A percentile compares a stretch with the other conserved stretches of the same genome.
Conservation (phyloP, 2,797 vertebrate species). For the Sylvia borin region DNA sequence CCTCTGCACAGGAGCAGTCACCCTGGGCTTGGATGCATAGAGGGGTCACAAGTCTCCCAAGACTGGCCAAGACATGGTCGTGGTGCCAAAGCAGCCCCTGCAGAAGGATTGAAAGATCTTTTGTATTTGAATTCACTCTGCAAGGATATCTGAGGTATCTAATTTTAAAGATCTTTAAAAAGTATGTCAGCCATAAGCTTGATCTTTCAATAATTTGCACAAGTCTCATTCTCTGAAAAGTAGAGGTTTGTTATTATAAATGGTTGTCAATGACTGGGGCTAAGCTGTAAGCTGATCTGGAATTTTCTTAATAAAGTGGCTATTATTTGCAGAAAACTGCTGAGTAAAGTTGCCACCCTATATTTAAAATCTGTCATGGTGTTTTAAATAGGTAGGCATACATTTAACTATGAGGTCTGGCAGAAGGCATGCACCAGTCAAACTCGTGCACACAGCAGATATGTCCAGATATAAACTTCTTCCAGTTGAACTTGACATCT, state of each 20-base stretch:
- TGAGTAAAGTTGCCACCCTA: constrained; percentile 36
- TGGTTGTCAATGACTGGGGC: constrained; percentile 56
- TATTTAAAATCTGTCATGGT: background rate
- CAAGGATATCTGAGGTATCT: background rate
- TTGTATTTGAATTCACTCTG: background rate
- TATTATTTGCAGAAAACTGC: constrained; percentile 81
- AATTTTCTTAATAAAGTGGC: constrained; percentile 88
- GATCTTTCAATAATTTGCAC: background rate
- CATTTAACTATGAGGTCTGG: background rate
- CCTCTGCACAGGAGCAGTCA: background rate
- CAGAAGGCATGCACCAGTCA: background rate
- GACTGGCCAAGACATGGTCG: background rate
- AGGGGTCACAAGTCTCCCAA: accelerated
- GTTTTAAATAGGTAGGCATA: background rate
- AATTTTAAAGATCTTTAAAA: background rate
- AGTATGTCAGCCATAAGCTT: background rate
- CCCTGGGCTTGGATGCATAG: accelerated
- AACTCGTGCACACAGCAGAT: accelerated
- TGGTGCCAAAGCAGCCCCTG: background rate
- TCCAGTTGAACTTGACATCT: background rate
- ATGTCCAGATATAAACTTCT: background rate
- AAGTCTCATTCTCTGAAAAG: background rate
- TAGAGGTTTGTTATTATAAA: constrained; percentile 75
- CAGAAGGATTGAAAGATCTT: background rate
- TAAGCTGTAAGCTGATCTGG: constrained; percentile 85